Evolutionary conservation across 2,888 invertebrate genomes (phyloP).

Genomic region (Campaea margaritaria): DNA sequence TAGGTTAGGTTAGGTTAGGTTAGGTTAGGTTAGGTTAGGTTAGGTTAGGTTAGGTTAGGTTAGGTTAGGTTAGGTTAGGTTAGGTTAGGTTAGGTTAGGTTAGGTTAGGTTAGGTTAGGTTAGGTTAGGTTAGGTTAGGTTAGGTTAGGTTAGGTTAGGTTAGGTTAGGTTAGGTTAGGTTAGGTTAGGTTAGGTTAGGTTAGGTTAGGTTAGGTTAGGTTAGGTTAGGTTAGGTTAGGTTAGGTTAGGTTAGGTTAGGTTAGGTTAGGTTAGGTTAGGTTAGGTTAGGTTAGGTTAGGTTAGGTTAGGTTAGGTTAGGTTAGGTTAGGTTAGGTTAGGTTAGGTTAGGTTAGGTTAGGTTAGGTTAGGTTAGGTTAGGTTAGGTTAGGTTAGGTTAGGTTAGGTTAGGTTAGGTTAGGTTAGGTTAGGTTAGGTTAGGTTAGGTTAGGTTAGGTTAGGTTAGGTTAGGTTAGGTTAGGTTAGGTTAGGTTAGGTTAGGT

Average conservation of each 20-base stretch:
- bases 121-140: slow-evolving; percentile 15
- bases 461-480: slow-evolving; percentile 11
- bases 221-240: slow-evolving; percentile 15
- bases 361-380: slow-evolving; percentile 15
- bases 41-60: slow-evolving; percentile 15
- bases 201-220: slow-evolving; percentile 15
- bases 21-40: slow-evolving; percentile 15
- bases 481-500: slow-evolving; percentile 14
- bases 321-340: slow-evolving; percentile 15
- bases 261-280: slow-evolving; percentile 15
- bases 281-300: slow-evolving; percentile 15
- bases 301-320: slow-evolving; percentile 15
- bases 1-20: slow-evolving; percentile 15
- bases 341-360: slow-evolving; percentile 24
- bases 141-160: slow-evolving; percentile 15
- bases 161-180: slow-evolving; percentile 9
- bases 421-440: slow-evolving; percentile 15
- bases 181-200: slow-evolving; percentile 14
- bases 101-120: slow-evolving; percentile 15
- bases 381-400: slow-evolving; percentile 14
- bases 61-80: slow-evolving; percentile 15
- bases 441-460: slow-evolving; percentile 7
- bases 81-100: slow-evolving; percentile 15
- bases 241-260: slow-evolving; percentile 15
- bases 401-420: slow-evolving; percentile 15